Base-by-base conservation (phyloP, 1,140 invertebrate species). In the Hestina assimilis region DNA sequence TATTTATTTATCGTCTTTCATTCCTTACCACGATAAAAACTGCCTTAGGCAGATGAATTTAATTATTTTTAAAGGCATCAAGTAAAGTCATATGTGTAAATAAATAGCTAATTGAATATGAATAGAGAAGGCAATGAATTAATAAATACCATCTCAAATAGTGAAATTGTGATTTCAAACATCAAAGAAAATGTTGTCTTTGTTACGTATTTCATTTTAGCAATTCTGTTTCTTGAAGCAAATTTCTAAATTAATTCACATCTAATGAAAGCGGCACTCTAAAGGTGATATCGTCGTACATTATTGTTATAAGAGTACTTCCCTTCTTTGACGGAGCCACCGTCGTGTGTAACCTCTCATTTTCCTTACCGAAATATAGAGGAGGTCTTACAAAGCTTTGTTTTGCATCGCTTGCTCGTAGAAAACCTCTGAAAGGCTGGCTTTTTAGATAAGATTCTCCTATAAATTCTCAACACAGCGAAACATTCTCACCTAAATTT, bases 401-500 rank as follows among this genome's bases (percentile, higher is more conserved):
- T 87, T 86, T 86, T 82, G 81, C 81, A 82, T 81, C 73, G 75
- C 72, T 67, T 67, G 71, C 66, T 75, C 65, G 59, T 55, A 71
- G 66, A 74, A 80, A 78, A 72, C 79, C 68, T 70, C 63, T 83
- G 78, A 81, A 78, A 84, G 73, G 75, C 78, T 75, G 72, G 67
- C 83, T 83, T 87, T 84, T 87, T 83, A 84, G 83, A 87, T 84
- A 87, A 87, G 75, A 79, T 64, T 75, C 77, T 70, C 81, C 83
- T 84, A 87, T 79, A 77, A 80, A 81, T 83, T 84, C 71, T 60
- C 69, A 72, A 68, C 69, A 75, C 75, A 68, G 69, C 66, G 74
- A 76, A 66, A 75, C 62, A 69, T 77, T 76, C 60, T 65, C 68
- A 63, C 71, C 69, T 67, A 66, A 82, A 85, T 72, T 83, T 83